These are phyloP conservation scores for Todiramphus saurophagus DNA, from an alignment of 2,113 vertebrate species.

Conservation along the genomic window DNA sequence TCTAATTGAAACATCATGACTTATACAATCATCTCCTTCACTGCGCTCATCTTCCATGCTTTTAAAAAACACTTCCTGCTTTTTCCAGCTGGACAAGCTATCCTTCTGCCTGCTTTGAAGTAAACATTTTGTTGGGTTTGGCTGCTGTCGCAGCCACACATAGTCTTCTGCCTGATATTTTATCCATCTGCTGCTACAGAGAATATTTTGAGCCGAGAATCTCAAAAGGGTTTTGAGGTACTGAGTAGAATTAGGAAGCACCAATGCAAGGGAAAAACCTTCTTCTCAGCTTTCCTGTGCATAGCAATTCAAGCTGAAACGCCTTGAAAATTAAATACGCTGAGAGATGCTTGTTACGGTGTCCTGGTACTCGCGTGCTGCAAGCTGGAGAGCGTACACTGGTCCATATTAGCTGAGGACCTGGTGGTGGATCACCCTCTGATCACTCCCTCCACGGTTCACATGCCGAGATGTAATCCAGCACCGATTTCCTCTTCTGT, in stretches of 20 bases:
- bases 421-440: background rate
- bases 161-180: background rate
- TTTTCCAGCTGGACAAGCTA: constrained; percentile 36
- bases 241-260: background rate
- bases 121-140: constrained; percentile 53
- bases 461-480: background rate
- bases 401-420: background rate
- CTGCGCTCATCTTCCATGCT: background rate
- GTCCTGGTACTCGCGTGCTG: background rate
- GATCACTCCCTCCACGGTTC: background rate
- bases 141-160: constrained; percentile 11
- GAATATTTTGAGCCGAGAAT: background rate
- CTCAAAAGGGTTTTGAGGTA: background rate
- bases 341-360: background rate
- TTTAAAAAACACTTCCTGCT: background rate
- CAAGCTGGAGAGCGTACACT: fast-evolving
- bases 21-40: constrained; percentile 22
- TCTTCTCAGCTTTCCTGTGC: background rate
- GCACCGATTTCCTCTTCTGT: background rate
- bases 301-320: background rate
- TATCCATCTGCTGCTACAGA: constrained; percentile 27
- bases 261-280: background rate
- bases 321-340: background rate
- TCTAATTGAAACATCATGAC: constrained; percentile 33
- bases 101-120: constrained; percentile 46